These are phyloP conservation scores for Eulimnadia texana DNA, from an alignment of 1,140 invertebrate species.

Conservation along the genomic window DNA sequence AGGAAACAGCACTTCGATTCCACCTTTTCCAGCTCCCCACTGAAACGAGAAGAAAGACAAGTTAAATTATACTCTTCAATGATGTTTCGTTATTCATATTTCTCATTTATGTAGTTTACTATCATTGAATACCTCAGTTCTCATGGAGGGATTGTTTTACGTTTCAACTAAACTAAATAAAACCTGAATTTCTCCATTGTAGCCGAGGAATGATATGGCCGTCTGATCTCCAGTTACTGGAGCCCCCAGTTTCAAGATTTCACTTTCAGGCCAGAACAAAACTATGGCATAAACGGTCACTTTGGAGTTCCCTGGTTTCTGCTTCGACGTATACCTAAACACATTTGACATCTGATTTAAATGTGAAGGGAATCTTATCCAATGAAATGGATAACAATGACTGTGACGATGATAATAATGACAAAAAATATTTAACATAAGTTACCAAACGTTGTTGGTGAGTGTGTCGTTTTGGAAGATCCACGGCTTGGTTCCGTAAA, in stretches of 20 bases:
- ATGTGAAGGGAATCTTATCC: no score
- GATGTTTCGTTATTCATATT: no score
- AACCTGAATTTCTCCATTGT: slow-evolving; percentile 4
- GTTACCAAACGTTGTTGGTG: slow-evolving; percentile 49
- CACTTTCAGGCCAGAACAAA: slow-evolving; percentile 46
- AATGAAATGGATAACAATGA: no score
- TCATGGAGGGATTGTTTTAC: no score
- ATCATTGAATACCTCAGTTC: no score
- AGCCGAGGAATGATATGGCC: background rate
- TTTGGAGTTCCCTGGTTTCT: background rate
- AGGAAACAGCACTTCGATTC: background rate
- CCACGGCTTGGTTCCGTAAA: slow-evolving; percentile 69
- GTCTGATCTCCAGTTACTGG: background rate
- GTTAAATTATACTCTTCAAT: no score
- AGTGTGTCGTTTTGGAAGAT: slow-evolving; percentile 64
- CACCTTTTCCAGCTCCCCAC: background rate
- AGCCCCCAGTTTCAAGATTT: slow-evolving; percentile 27
- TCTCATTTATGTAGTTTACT: no score
- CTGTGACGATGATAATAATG: no score
- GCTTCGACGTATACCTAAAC: slow-evolving; percentile 10
- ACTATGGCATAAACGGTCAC: slow-evolving; percentile 44
- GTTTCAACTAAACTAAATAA: no score
- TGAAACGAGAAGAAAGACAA: background rate
- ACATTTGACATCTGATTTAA: slow-evolving; percentile 9
- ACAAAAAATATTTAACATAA: background rate